Conservation (phyloP, 1,140 invertebrate genomes). For the Ericerus pela region DNA sequence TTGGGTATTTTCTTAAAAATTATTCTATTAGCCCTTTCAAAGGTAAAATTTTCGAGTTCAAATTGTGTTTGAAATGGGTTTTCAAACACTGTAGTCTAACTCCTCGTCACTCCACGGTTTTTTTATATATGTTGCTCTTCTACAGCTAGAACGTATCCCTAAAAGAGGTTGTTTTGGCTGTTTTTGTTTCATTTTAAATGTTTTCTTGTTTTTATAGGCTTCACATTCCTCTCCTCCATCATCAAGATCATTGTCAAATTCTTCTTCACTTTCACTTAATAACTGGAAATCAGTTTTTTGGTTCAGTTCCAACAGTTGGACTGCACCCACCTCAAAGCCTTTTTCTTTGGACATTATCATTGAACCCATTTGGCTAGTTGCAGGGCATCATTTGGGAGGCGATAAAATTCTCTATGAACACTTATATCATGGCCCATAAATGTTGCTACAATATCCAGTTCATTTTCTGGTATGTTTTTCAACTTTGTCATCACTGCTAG, state of each 20-base stretch:
- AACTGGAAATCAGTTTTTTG: not conserved
- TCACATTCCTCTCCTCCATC: not conserved
- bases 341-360: not conserved
- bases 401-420: constrained; percentile 9
- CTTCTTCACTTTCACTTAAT: not conserved
- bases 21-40: not conserved
- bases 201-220: not conserved
- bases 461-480: not conserved
- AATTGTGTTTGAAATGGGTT: not conserved
- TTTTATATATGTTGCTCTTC: too few species aligned
- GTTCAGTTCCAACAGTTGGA: not conserved
- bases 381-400: not conserved
- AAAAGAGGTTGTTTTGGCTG: not conserved
- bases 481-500: not conserved
- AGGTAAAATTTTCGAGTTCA: not conserved
- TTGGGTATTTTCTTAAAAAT: not conserved
- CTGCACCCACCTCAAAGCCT: not conserved
- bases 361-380: not conserved
- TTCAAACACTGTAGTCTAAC: not conserved
- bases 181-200: not conserved
- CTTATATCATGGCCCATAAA: constrained; percentile 6
- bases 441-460: not conserved
- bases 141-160: too few species aligned
- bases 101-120: not conserved
- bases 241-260: not conserved